Conservation (phyloP, 2,113 vertebrate species). For the Carettochelys insculpta region DNA sequence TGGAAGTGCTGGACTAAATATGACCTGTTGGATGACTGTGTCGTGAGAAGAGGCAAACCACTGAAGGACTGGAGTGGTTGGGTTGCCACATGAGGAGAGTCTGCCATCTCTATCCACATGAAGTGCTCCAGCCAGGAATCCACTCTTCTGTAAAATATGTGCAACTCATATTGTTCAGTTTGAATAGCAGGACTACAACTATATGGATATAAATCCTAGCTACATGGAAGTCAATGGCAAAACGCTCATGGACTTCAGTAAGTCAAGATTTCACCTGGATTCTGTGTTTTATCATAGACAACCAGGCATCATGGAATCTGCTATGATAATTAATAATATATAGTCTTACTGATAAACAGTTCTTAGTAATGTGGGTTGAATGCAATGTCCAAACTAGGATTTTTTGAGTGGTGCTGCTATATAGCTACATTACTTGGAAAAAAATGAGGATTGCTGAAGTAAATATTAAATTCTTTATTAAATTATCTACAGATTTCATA, state of each 20-base stretch:
- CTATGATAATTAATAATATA: no score
- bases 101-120: not conserved
- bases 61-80: not conserved
- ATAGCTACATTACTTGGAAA: constrained; percentile 16
- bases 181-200: not conserved
- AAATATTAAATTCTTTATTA: constrained; percentile 53
- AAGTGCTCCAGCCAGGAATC: no score
- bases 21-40: not conserved
- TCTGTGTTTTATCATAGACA: not conserved
- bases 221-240: not conserved
- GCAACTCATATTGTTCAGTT: not conserved
- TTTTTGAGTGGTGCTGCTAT: no score
- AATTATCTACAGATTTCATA: constrained; percentile 37
- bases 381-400: no score
- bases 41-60: not conserved
- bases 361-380: no score
- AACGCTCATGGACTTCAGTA: not conserved
- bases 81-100: no score
- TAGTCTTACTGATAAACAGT: no score
- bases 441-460: constrained; percentile 32
- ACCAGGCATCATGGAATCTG: not conserved
- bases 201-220: not conserved
- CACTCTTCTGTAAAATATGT: not conserved
- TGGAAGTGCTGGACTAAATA: not conserved
- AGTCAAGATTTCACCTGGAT: not conserved